Conservation (phyloP, 53 echinoderm and acorn worm genomes). For the Antedon mediterranea region DNA sequence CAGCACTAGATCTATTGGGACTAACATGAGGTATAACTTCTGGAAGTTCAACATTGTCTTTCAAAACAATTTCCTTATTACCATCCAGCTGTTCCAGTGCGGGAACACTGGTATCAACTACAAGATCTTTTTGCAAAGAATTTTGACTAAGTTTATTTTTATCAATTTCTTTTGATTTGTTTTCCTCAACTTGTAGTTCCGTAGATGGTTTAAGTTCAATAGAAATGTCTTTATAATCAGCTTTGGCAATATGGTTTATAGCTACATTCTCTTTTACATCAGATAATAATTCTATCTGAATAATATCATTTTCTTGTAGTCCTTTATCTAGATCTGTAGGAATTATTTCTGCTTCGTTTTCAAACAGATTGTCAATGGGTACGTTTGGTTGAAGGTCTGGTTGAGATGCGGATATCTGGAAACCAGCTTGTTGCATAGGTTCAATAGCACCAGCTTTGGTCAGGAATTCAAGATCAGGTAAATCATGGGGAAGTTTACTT, state of each 20-base stretch:
- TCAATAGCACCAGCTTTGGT: constrained; percentile 1
- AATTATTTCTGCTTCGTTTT: neutral
- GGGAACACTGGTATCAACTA: neutral
- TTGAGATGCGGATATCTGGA: neutral
- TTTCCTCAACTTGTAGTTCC: neutral
- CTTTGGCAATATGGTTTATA: neutral
- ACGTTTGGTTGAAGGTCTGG: neutral
- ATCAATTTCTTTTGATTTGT: neutral
- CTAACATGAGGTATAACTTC: neutral
- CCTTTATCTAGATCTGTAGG: neutral
- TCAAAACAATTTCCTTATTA: neutral
- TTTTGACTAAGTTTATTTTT: too few relatives aligned
- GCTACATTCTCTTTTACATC: neutral
- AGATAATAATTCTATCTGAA: neutral
- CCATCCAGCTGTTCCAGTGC: too few relatives aligned
- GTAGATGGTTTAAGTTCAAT: neutral
- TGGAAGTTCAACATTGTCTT: neutral
- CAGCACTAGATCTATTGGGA: neutral
- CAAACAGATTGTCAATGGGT: neutral
- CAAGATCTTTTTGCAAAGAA: neutral
- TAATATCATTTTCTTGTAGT: neutral
- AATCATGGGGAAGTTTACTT: neutral
- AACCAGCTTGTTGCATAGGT: constrained; percentile 1
- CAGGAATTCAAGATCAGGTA: neutral
- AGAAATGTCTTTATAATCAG: neutral